These are phyloP conservation scores for Enteromius trimaculatus DNA, from an alignment of 2,797 vertebrate species.

Conservation along the genomic window DNA sequence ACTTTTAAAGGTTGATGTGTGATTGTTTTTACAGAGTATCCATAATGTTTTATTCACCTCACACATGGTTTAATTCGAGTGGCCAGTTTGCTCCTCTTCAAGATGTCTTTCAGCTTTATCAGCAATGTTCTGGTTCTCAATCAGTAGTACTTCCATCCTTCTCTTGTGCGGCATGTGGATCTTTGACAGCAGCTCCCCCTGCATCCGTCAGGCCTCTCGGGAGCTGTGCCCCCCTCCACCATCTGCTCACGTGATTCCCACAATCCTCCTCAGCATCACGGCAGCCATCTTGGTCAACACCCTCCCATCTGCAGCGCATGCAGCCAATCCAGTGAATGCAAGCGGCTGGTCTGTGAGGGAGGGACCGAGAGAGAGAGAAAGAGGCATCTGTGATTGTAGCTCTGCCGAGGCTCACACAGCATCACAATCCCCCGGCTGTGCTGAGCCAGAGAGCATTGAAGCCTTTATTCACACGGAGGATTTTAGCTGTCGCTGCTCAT, in stretches of 20 bases:
- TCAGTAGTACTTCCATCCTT: conserved; percentile 27
- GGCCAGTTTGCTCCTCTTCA: background rate
- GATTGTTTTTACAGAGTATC: background rate
- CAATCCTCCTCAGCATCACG: conserved; percentile 77
- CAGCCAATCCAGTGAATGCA: conserved; percentile 77
- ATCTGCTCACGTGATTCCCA: conserved; percentile 92
- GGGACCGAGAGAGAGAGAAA: conserved; percentile 48
- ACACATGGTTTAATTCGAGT: background rate
- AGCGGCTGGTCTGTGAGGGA: conserved; percentile 64
- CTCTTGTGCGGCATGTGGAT: conserved; percentile 39
- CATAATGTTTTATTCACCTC: background rate
- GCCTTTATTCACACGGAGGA: conserved; percentile 63
- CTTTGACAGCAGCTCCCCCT: conserved; percentile 16
- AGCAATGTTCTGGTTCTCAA: conserved; percentile 4
- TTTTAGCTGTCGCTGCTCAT: conserved; percentile 62
- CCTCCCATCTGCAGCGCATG: conserved; percentile 88
- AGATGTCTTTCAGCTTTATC: conserved; percentile 1
- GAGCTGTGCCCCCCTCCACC: conserved; percentile 80
- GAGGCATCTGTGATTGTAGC: conserved; percentile 54
- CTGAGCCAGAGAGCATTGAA: conserved; percentile 61
- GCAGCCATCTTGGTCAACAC: conserved; percentile 99
- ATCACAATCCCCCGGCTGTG: conserved; percentile 67
- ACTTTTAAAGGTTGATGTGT: background rate
- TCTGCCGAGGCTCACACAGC: conserved; percentile 56
- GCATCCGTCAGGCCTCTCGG: conserved; percentile 78